phyloP scores from a whole-genome alignment of 2,797 vertebrate species.

The Hylomyscus alleni region DNA sequence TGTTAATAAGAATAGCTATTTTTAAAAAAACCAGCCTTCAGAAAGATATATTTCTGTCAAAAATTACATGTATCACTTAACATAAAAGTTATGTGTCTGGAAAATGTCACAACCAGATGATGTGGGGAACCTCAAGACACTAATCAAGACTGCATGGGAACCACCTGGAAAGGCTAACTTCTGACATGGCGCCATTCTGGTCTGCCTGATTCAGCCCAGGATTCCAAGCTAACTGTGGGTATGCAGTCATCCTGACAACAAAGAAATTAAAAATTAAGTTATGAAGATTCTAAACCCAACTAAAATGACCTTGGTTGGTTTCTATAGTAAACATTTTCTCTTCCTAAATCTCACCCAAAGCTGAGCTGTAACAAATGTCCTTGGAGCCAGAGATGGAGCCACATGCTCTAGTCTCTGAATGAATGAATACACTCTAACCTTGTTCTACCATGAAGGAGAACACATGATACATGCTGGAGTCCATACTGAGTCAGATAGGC shows the following conservation, averaged over 20 bases:
- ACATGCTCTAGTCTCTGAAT: neutral
- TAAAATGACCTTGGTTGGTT: constrained; percentile 12
- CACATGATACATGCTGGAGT: constrained; percentile 1
- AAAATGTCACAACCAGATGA: neutral
- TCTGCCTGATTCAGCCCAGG: neutral
- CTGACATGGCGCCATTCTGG: neutral
- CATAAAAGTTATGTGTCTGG: neutral
- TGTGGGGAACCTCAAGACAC: neutral
- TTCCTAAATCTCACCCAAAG: constrained; percentile 47
- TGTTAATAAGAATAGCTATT: neutral
- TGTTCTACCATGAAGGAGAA: neutral
- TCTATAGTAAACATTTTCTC: constrained; percentile 1
- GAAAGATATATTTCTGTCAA: neutral
- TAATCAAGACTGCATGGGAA: neutral
- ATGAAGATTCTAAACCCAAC: constrained; percentile 20
- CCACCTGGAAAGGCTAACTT: neutral
- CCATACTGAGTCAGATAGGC: neutral
- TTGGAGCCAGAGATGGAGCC: neutral
- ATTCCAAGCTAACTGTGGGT: neutral
- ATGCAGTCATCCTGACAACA: neutral
- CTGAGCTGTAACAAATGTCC: neutral
- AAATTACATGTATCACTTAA: neutral
- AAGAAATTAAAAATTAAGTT: neutral
- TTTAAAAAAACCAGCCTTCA: constrained; percentile 20
- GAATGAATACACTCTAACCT: neutral